A percentile compares a stretch with the other conserved stretches of the same genome.
phyloP scores from a whole-genome alignment of 2,113 vertebrate genomes.

The Phodopus roborovskii region DNA sequence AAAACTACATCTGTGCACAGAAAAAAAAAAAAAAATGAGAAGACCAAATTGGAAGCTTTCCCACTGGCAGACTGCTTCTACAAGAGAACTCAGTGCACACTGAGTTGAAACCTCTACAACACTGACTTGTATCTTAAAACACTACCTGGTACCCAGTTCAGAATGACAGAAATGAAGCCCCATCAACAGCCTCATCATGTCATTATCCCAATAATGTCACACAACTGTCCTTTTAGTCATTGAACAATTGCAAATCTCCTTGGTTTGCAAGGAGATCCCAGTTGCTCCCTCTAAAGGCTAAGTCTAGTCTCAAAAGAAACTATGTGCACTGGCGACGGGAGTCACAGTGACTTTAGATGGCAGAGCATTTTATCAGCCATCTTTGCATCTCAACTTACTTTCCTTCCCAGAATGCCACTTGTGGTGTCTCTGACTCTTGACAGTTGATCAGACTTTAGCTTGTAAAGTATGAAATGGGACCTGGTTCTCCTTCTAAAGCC shows the following conservation, averaged over 20 bases:
- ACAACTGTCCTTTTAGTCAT: constrained; percentile 64
- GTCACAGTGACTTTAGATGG: constrained; percentile 62
- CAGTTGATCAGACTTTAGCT: not conserved
- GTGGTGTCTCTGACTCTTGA: not conserved
- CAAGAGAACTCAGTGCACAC: constrained; percentile 65
- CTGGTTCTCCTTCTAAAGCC: constrained; percentile 28
- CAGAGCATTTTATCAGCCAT: constrained; percentile 79
- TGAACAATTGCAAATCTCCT: constrained; percentile 79
- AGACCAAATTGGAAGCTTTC: constrained; percentile 77
- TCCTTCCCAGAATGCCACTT: constrained; percentile 67
- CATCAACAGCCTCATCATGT: constrained; percentile 65
- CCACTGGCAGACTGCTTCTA: constrained; percentile 73
- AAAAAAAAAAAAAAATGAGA: constrained; percentile 78
- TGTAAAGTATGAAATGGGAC: not conserved
- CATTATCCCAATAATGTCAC: constrained; percentile 74
- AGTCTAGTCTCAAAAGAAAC: constrained; percentile 70
- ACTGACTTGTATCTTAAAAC: constrained; percentile 79
- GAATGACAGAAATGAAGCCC: constrained; percentile 74
- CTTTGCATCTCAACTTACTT: constrained; percentile 80
- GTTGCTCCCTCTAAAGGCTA: constrained; percentile 69
- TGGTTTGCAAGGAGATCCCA: constrained; percentile 65
- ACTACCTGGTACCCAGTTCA: constrained; percentile 59
- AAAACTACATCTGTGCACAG: constrained; percentile 75
- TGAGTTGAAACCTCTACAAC: constrained; percentile 64
- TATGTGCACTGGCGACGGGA: constrained; percentile 66